Evolutionary conservation across 2,113 vertebrate species (phyloP).

Genomic region (Lycaon pictus): DNA sequence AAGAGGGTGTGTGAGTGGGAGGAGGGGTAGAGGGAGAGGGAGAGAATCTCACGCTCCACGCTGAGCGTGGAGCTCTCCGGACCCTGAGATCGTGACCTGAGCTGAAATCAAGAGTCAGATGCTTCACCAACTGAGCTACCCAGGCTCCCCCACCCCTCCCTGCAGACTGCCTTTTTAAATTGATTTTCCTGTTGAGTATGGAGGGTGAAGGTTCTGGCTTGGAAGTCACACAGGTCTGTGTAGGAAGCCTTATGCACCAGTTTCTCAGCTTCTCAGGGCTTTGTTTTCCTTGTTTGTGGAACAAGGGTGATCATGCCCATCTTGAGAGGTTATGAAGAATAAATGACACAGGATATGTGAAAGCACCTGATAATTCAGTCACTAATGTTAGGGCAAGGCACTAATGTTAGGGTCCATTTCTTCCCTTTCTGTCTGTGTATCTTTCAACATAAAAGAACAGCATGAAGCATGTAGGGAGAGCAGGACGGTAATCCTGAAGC

Average conservation of each 20-base stretch:
- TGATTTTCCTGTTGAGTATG: not conserved
- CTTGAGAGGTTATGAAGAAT: conserved; percentile 32
- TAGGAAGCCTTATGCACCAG: not conserved
- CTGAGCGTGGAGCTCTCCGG: no score
- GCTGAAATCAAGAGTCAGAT: no score
- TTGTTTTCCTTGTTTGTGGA: conserved; percentile 30
- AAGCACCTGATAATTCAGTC: not conserved
- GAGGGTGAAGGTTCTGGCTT: not conserved
- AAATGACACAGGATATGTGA: not conserved
- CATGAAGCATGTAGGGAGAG: not conserved
- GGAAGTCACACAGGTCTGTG: not conserved
- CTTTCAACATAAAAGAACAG: not conserved
- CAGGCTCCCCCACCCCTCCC: not conserved
- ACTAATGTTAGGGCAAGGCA: not conserved
- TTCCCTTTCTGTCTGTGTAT: not conserved
- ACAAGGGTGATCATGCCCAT: not conserved
- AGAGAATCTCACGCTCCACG: no score
- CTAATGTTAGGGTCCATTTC: not conserved
- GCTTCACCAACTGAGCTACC: not conserved
- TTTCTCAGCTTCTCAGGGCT: conserved; percentile 27
- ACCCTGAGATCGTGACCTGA: no score
- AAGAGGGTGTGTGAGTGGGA: no score
- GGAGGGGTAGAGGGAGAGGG: no score
- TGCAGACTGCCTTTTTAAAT: not conserved
- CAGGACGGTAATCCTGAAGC: conserved; percentile 13